These are phyloP conservation scores for Brachyalestes nurse DNA, from an alignment of 2,797 vertebrate species.

Conservation along the genomic window DNA sequence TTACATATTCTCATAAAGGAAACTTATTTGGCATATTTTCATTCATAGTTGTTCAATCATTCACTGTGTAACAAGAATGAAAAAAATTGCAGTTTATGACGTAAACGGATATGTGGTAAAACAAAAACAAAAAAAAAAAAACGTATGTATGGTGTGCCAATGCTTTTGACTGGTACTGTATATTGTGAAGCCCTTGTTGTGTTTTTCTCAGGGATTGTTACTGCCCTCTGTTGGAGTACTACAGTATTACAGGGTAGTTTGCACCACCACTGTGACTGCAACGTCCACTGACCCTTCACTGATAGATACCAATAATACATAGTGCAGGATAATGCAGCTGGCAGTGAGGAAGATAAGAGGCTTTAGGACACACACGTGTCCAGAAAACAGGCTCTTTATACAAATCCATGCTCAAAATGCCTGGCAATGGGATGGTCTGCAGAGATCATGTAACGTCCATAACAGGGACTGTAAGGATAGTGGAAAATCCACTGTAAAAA, in stretches of 20 bases:
- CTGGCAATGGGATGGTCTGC: background rate
- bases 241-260: background rate
- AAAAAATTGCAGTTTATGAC: too few relatives aligned
- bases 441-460: background rate
- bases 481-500: too few relatives aligned
- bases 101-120: too few relatives aligned
- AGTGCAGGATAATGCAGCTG: background rate
- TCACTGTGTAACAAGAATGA: too few relatives aligned
- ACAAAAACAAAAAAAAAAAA: too few relatives aligned
- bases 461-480: too few relatives aligned
- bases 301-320: background rate
- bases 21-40: too few relatives aligned
- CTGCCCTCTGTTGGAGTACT: constrained; percentile 69
- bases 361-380: background rate
- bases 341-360: background rate
- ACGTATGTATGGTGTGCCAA: too few relatives aligned
- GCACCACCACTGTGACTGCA: background rate
- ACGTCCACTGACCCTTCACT: background rate
- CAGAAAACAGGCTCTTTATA: background rate
- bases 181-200: too few relatives aligned
- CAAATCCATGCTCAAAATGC: background rate
- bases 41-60: too few relatives aligned
- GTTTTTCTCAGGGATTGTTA: constrained; percentile 1
- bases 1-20: too few relatives aligned
- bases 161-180: too few relatives aligned